Percentiles rank a stretch among this genome's conserved stretches.
Conservation (phyloP, 2,797 vertebrate species). For the Sebastes steindachneri region DNA sequence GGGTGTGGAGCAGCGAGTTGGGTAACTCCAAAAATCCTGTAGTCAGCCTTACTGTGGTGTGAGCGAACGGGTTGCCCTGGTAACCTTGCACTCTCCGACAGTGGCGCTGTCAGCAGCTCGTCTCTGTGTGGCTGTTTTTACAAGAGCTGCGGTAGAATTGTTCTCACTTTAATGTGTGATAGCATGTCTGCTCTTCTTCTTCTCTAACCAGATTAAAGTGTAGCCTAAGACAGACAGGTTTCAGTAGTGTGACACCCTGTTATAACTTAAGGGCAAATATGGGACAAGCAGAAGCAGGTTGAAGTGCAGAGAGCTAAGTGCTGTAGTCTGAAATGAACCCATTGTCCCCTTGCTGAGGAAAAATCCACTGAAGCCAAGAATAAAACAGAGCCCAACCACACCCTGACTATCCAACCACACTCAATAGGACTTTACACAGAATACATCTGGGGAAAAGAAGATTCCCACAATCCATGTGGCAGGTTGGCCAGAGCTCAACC, state of each 20-base stretch:
- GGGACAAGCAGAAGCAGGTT: not conserved
- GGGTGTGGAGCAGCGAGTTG: slow-evolving; percentile 50
- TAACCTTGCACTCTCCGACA: slow-evolving; percentile 22
- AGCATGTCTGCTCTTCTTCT: not conserved
- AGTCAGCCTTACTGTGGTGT: slow-evolving; percentile 41
- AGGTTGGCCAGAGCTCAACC: slow-evolving; percentile 29
- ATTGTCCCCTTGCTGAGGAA: slow-evolving; percentile 5
- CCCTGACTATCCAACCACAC: slow-evolving; percentile 28
- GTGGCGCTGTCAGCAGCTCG: slow-evolving; percentile 37
- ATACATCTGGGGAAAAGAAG: slow-evolving; percentile 29
- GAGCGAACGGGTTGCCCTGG: slow-evolving; percentile 38
- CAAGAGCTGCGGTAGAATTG: not conserved
- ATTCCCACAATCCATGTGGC: slow-evolving; percentile 46
- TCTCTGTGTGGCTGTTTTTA: slow-evolving; percentile 26
- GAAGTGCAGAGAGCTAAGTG: not conserved
- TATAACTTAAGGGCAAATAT: not conserved
- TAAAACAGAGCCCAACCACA: slow-evolving; percentile 45
- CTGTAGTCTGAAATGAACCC: slow-evolving; percentile 28
- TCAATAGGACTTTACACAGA: slow-evolving; percentile 28
- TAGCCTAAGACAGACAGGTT: not conserved
- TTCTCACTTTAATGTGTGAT: not conserved
- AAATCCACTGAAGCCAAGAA: slow-evolving; percentile 34
- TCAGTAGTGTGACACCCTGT: not conserved
- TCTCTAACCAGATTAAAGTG: not conserved
- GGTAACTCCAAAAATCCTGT: slow-evolving; percentile 18